A percentile compares a stretch with the other conserved stretches of the same genome.
phyloP scores from a whole-genome alignment of 2,888 invertebrate genomes.

The Drepanosiphum platanoidis region DNA sequence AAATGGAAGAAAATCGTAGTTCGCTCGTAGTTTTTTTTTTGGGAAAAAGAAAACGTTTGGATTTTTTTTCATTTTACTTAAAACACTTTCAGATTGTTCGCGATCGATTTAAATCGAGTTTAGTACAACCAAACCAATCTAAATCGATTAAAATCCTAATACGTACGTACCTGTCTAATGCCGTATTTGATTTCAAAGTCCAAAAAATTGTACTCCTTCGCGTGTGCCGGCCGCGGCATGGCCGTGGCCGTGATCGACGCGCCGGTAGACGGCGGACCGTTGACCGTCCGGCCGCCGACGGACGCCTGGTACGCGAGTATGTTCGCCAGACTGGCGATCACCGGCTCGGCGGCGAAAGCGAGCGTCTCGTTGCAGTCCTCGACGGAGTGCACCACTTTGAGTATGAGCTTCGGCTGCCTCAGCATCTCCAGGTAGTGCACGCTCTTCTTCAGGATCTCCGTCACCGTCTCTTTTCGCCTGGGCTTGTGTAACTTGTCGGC shows the following conservation, averaged over 20 bases:
- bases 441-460: slow-evolving; percentile 84
- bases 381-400: slow-evolving; percentile 74
- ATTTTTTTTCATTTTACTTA: no score
- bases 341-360: slow-evolving; percentile 93
- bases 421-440: slow-evolving; percentile 83
- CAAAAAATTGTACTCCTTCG: slow-evolving; percentile 86
- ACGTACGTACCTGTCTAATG: slow-evolving; percentile 84
- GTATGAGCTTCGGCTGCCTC: slow-evolving; percentile 84
- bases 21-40: no score
- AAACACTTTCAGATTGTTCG: no score
- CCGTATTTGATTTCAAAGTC: slow-evolving; percentile 95
- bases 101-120: no score
- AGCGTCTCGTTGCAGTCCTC: slow-evolving; percentile 88
- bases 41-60: no score
- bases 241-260: slow-evolving; percentile 65
- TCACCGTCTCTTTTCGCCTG: slow-evolving; percentile 89
- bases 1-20: no score
- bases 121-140: no score
- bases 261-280: slow-evolving; percentile 68
- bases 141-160: no score
- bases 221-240: slow-evolving; percentile 72
- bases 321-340: slow-evolving; percentile 88
- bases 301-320: slow-evolving; percentile 78
- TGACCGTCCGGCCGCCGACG: slow-evolving; percentile 69
- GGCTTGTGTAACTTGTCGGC: slow-evolving; percentile 94